Evolutionary conservation across 2,113 vertebrate genomes (phyloP), one percentile per base, ranked within the genome.

Genomic region (Pelecanus crispus): DNA sequence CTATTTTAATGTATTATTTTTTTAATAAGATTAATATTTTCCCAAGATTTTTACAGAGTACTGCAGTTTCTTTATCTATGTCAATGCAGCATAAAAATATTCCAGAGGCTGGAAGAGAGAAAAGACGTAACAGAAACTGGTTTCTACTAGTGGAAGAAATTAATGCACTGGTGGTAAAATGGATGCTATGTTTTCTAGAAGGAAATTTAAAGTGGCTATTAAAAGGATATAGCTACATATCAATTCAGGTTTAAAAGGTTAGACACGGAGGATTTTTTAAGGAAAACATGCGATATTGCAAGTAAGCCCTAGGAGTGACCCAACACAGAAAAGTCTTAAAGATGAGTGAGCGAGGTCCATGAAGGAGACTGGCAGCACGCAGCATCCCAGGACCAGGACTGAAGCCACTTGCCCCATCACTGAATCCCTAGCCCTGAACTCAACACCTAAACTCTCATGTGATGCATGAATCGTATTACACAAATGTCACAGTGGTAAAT

Each of bases 301-400:
- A 50, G 10, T 22, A 86, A 71, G 25, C 13, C 16, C 38, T 47
- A 26, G 31, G 16, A 77, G 17, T 53, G 25, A 82, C 17, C 22
- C 29, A n/a, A 3, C 8, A 38, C 0, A 2, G n/a, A 67, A 70
- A 7, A 38, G 21, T n/a, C n/a, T 68, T 38, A 47, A 73, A 28
- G 53, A n/a, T 3, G 20, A 21, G 3, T 8, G 28, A 55, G 32
- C 0, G 3, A 81, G 25, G 34, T 21, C 55, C 45, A 14, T 17
- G 26, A 56, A 56, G 26, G 24, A 11, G 18, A 22, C 4, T 3
- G 14, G 13, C 3, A 4, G 18, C 44, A 67, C 1, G 1, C n/a
- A 36, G 21, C 45, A 7, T n/a, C 70, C 59, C 45, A 70, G 40
- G 40, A 20, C 13, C 31, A 61, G 24, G 36, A 38, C 36, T 78